Percentiles rank a stretch among this genome's conserved stretches.
These are phyloP conservation scores for Xiphophorus maculatus DNA, from an alignment of 2,113 vertebrate species.

Conservation along the genomic window DNA sequence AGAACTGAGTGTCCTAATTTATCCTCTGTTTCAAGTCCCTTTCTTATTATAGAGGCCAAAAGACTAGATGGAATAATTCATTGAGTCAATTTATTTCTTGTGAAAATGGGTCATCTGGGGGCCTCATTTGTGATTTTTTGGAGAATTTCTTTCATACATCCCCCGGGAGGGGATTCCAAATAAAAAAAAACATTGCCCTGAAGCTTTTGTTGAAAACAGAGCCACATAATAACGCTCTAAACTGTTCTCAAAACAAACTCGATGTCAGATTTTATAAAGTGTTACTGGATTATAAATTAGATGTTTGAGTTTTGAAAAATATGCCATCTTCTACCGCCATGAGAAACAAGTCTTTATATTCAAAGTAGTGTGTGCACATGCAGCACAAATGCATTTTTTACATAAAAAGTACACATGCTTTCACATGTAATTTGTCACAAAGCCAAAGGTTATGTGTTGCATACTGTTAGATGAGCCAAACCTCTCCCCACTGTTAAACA, in stretches of 20 bases:
- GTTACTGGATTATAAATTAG: conserved; percentile 44
- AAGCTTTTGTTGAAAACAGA: conserved; percentile 44
- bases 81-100: conserved; percentile 73
- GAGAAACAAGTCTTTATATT: background rate
- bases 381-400: conserved; percentile 7
- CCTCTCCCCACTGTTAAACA: conserved; percentile 67
- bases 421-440: conserved; percentile 39
- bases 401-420: conserved; percentile 37
- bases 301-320: conserved; percentile 12
- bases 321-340: conserved; percentile 1
- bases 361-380: background rate
- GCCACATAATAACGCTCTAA: conserved; percentile 45
- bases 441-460: conserved; percentile 67
- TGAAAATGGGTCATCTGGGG: conserved; percentile 73
- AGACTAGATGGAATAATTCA: conserved; percentile 69
- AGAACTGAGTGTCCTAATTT: conserved; percentile 65
- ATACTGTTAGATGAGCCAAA: conserved; percentile 55
- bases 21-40: conserved; percentile 53
- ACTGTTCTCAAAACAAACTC: conserved; percentile 43
- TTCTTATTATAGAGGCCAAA: conserved; percentile 64
- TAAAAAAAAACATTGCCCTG: conserved; percentile 47
- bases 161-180: conserved; percentile 35
- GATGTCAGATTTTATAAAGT: conserved; percentile 38
- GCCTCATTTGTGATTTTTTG: conserved; percentile 73
- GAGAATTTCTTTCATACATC: conserved; percentile 45